Conservation (phyloP, 2,888 invertebrate genomes). For the Dicranocentrus wangi region DNA sequence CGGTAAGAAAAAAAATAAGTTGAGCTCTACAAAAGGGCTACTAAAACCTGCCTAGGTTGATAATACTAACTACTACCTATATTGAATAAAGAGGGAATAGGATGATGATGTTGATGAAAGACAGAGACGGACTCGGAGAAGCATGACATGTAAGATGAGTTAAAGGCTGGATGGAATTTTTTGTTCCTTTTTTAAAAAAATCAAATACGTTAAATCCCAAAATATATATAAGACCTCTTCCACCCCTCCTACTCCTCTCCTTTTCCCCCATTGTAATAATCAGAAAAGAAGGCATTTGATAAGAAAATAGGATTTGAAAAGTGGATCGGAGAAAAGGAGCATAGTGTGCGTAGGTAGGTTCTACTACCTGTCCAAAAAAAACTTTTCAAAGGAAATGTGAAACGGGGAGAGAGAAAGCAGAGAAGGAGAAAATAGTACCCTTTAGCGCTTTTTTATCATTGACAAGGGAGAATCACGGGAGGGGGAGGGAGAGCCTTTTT, state of each 20-base stretch:
- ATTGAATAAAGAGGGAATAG: not conserved
- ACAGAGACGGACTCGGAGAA: slow-evolving; percentile 37
- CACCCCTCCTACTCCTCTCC: not conserved
- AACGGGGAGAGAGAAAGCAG: not conserved
- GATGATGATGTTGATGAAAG: slow-evolving; percentile 27
- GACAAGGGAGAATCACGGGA: not conserved
- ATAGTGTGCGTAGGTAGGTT: not conserved
- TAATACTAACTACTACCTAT: not conserved
- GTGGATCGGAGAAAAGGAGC: not conserved
- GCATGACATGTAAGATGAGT: slow-evolving; percentile 48
- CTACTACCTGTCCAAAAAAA: not conserved
- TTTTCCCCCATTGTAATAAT: slow-evolving; percentile 5
- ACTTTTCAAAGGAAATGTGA: slow-evolving; percentile 5
- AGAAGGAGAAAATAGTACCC: not conserved
- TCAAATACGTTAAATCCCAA: slow-evolving; percentile 9
- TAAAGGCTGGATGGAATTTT: too few relatives aligned
- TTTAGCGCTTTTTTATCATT: slow-evolving; percentile 7
- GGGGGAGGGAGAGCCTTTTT: not conserved
- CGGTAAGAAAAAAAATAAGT: too few relatives aligned
- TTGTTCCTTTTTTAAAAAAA: not conserved
- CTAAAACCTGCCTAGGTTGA: too few relatives aligned
- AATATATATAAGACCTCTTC: not conserved
- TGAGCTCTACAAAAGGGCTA: too few relatives aligned
- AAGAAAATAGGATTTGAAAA: not conserved
- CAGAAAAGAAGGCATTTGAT: not conserved